Evolutionary conservation across 1,140 invertebrate species (phyloP).

Genomic region (Euglossa dilemma): DNA sequence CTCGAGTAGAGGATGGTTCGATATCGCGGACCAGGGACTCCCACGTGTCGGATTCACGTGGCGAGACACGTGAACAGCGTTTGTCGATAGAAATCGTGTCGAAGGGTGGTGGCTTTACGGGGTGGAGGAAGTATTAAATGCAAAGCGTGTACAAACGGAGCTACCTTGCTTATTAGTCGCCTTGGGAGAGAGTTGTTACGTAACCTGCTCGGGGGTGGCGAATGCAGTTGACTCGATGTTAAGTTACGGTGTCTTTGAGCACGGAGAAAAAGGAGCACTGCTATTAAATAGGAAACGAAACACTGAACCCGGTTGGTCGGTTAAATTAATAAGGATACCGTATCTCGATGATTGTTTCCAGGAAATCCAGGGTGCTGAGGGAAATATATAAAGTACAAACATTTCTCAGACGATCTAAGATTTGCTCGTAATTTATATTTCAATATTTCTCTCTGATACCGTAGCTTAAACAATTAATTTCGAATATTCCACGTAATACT

Average conservation of each 20-base stretch:
- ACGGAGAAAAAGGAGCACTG: not conserved
- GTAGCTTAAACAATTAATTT: too few species aligned
- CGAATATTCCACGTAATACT: too few species aligned
- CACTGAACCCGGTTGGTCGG: too few species aligned
- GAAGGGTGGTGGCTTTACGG: constrained; percentile 13
- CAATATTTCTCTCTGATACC: too few species aligned
- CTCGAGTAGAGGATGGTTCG: constrained; percentile 33
- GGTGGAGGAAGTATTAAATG: constrained; percentile 42
- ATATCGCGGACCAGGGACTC: constrained; percentile 18
- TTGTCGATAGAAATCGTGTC: constrained; percentile 17
- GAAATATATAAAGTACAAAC: too few species aligned
- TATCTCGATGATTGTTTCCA: too few species aligned
- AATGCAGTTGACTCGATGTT: not conserved
- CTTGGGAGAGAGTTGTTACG: constrained; percentile 12
- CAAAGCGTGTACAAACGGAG: constrained; percentile 35
- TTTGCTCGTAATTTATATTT: too few species aligned
- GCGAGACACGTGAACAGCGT: constrained; percentile 19
- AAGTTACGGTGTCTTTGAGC: not conserved
- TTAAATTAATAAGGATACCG: too few species aligned
- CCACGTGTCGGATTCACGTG: constrained; percentile 50
- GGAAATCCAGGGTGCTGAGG: too few species aligned
- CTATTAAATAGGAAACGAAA: not conserved
- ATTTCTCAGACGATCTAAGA: too few species aligned
- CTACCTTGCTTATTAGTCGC: constrained; percentile 42
- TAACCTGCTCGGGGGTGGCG: not conserved